Conservation (phyloP, 2,113 vertebrate genomes). For the Petromus typicus region DNA sequence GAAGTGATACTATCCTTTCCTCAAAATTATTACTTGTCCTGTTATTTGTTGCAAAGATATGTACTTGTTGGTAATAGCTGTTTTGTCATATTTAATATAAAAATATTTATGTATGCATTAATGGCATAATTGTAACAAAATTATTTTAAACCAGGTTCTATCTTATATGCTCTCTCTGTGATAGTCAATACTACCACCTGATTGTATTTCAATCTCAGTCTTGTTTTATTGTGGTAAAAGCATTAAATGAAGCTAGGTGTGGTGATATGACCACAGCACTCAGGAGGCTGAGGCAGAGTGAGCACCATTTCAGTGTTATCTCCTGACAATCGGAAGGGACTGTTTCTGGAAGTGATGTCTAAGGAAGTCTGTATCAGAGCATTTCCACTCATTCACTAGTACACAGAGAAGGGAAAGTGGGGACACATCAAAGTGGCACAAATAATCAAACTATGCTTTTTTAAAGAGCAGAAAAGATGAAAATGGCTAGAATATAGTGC, state of each 20-base stretch:
- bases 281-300: background rate
- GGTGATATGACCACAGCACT: background rate
- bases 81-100: background rate
- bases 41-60: background rate
- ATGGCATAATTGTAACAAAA: background rate
- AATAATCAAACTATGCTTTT: background rate
- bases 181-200: background rate
- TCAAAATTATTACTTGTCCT: background rate
- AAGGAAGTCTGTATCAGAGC: background rate
- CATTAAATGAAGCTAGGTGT: background rate
- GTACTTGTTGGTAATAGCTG: background rate
- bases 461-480: background rate
- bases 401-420: background rate
- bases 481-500: background rate
- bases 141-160: slow-evolving; percentile 6
- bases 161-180: background rate
- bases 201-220: background rate
- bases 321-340: background rate
- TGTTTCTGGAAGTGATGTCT: background rate
- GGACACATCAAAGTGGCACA: background rate
- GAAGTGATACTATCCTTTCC: background rate
- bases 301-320: background rate
- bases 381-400: background rate
- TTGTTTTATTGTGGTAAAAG: background rate
- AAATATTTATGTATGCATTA: background rate